Conservation (phyloP, 2,113 vertebrate genomes). For the Alouatta palliata region DNA sequence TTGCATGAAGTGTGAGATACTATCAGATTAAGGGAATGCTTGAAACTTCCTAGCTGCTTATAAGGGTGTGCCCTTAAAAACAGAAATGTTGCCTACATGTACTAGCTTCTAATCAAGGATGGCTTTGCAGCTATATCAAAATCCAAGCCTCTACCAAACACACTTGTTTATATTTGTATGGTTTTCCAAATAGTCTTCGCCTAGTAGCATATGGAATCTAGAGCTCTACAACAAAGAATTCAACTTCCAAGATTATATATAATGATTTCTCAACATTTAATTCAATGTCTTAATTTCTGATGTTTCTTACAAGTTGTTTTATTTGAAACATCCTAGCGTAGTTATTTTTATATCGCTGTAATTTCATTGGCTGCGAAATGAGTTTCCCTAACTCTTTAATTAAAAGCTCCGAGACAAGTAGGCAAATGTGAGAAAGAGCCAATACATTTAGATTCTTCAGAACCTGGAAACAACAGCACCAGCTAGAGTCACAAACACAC, state of each 20-base stretch:
- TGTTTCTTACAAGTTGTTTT: neutral
- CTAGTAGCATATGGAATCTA: neutral
- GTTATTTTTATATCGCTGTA: neutral
- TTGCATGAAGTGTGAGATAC: neutral
- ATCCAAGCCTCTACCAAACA: neutral
- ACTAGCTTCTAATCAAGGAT: neutral
- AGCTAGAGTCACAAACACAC: neutral
- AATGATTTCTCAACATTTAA: neutral
- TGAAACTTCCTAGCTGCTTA: neutral
- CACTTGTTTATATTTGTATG: neutral
- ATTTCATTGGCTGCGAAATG: conserved; percentile 24
- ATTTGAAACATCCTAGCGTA: neutral
- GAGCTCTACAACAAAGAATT: neutral
- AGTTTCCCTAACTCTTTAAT: conserved; percentile 39
- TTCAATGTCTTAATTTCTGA: neutral
- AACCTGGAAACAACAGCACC: neutral
- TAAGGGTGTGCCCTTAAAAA: neutral
- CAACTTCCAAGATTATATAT: neutral
- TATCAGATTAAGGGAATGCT: neutral
- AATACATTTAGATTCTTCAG: neutral
- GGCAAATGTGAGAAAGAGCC: neutral
- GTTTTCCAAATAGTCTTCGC: neutral
- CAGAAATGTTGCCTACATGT: neutral
- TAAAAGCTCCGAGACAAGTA: conserved; percentile 60
- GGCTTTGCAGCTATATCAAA: neutral